Percentiles rank a stretch among this genome's conserved stretches.
phyloP scores from a whole-genome alignment of 64 coral and sea anemone species.

The Montipora capricornis region DNA sequence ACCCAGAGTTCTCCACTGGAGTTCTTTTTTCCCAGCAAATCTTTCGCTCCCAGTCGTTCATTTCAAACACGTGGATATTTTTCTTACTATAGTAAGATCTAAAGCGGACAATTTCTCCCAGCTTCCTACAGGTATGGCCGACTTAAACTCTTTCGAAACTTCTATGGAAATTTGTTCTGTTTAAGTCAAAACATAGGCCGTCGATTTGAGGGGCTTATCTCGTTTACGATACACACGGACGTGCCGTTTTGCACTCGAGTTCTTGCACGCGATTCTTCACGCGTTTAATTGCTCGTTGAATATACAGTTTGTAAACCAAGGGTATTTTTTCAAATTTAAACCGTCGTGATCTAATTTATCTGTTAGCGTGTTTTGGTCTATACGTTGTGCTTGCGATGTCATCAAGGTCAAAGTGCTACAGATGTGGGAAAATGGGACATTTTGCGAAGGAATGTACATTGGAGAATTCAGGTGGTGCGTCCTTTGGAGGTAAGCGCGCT shows the following conservation, averaged over 20 bases:
- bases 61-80: constrained; percentile 28
- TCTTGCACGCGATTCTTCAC: background rate
- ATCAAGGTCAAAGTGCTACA: constrained; percentile 66
- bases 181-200: background rate
- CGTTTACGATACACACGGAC: background rate
- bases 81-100: too few relatives aligned
- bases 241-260: background rate
- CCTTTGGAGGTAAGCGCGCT: constrained; percentile 52
- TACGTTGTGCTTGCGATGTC: constrained; percentile 27
- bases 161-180: background rate
- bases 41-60: background rate
- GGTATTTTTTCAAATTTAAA: background rate
- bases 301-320: background rate
- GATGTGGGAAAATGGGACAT: constrained; percentile 48
- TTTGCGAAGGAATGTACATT: constrained; percentile 56
- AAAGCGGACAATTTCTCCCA: background rate
- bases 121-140: background rate
- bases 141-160: background rate
- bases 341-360: background rate
- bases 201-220: background rate
- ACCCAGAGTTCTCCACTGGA: too few relatives aligned
- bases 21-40: background rate
- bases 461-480: constrained; percentile 3
- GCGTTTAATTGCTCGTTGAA: background rate
- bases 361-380: background rate